phyloP scores from a whole-genome alignment of 1,140 invertebrate species.

The Heliconius congener region DNA sequence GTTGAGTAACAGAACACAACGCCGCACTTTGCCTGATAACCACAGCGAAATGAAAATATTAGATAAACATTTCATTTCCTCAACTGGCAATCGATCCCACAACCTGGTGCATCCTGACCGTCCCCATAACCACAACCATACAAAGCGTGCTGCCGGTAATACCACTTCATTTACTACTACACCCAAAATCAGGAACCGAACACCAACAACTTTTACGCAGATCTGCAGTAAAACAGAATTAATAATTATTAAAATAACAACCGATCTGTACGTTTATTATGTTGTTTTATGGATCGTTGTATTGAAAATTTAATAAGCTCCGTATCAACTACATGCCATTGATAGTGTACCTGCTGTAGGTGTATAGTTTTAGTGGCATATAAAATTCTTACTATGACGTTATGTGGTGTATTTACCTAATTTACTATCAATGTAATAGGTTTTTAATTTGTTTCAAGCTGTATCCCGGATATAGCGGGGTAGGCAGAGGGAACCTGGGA shows the following conservation, averaged over 20 bases:
- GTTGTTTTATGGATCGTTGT: neutral
- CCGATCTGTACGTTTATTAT: neutral
- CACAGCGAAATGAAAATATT: no score
- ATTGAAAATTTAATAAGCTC: slow-evolving; percentile 11
- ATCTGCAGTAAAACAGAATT: neutral
- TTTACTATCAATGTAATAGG: no score
- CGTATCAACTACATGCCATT: neutral
- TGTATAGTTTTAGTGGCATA: neutral
- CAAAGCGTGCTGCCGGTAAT: no score
- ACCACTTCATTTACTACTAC: neutral
- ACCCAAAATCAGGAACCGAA: neutral
- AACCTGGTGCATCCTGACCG: no score
- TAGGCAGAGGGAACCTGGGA: no score
- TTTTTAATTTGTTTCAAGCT: no score
- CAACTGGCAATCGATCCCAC: no score
- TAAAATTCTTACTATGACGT: neutral
- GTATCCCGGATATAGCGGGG: no score
- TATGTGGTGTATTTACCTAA: neutral
- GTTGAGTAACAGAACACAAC: no score
- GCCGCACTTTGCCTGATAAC: no score
- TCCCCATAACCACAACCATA: no score
- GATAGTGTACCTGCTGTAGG: neutral
- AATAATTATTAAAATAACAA: neutral
- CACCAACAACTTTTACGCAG: neutral
- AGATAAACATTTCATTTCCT: no score